A percentile compares a stretch with the other conserved stretches of the same genome.
Conservation (phyloP, 2,888 invertebrate genomes). For the Prenolepis imparis region DNA sequence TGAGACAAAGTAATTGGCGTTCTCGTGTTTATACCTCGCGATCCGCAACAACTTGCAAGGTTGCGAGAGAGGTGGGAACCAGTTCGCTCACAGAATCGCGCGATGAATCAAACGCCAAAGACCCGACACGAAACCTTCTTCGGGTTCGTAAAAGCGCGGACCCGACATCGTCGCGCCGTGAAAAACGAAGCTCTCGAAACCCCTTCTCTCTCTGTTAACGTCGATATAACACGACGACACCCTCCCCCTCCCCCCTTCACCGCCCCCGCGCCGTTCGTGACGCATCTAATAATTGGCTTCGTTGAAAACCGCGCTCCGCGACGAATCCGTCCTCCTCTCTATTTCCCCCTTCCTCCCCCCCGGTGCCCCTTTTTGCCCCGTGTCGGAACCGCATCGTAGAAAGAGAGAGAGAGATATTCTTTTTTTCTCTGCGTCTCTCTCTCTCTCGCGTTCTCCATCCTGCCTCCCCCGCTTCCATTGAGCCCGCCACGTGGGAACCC, state of each 20-base stretch:
- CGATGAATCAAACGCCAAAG: conserved; percentile 19
- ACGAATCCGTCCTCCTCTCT: conserved; percentile 81
- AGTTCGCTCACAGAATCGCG: background rate
- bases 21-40: conserved; percentile 27
- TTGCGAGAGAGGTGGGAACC: background rate
- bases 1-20: conserved; percentile 28
- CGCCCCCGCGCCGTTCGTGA: conserved; percentile 71
- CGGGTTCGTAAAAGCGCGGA: conserved; percentile 7
- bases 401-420: conserved; percentile 4
- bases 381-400: conserved; percentile 60
- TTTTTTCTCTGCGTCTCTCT: conserved; percentile 42
- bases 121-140: background rate
- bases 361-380: conserved; percentile 59
- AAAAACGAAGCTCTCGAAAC: conserved; percentile 69
- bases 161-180: background rate
- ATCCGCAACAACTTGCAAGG: background rate
- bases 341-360: conserved; percentile 57
- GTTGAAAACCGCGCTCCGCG: conserved; percentile 86
- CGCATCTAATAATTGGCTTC: conserved; percentile 86
- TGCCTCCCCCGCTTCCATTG: conserved; percentile 77
- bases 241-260: conserved; percentile 49
- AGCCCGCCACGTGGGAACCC: conserved; percentile 84
- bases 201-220: conserved; percentile 57
- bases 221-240: conserved; percentile 62
- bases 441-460: conserved; percentile 60